Evolutionary conservation across 1,140 invertebrate species (phyloP).

Genomic region (Probaryconus sp.): DNA sequence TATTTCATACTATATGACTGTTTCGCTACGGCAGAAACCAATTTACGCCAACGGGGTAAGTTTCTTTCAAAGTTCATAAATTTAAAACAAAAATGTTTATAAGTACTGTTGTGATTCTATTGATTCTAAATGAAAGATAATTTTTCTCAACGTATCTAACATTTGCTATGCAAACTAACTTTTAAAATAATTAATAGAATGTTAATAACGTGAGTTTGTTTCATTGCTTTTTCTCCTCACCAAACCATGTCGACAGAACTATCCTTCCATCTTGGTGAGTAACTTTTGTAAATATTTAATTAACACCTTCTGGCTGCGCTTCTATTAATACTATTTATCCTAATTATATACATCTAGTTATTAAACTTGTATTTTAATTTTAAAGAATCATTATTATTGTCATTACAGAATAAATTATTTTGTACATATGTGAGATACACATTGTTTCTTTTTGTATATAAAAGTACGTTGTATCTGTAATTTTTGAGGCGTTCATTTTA

Average conservation of each 20-base stretch:
- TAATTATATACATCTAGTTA: conserved; percentile 1
- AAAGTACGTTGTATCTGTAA: no score
- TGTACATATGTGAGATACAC: no score
- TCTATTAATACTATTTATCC: not conserved
- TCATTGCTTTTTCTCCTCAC: conserved; percentile 71
- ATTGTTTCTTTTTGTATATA: no score
- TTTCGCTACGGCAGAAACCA: conserved; percentile 93
- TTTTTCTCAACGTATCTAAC: conserved; percentile 24
- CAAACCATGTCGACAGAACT: conserved; percentile 81
- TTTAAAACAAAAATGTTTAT: no score
- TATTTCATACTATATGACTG: conserved; percentile 97
- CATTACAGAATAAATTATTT: no score
- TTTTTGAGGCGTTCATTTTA: no score
- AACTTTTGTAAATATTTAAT: conserved; percentile 47
- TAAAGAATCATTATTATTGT: no score
- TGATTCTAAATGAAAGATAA: conserved; percentile 4
- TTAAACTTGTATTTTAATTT: no score
- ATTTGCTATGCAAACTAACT: conserved; percentile 26
- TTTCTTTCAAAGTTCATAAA: conserved; percentile 12
- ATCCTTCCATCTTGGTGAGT: conserved; percentile 83
- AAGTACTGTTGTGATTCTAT: no score
- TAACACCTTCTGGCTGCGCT: not conserved
- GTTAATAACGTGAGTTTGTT: conserved; percentile 62
- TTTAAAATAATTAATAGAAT: conserved; percentile 47
- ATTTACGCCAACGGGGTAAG: conserved; percentile 93